Evolutionary conservation across 2,797 vertebrate genomes (phyloP), one percentile per base, ranked within the genome.

Genomic region (Gila robusta): DNA sequence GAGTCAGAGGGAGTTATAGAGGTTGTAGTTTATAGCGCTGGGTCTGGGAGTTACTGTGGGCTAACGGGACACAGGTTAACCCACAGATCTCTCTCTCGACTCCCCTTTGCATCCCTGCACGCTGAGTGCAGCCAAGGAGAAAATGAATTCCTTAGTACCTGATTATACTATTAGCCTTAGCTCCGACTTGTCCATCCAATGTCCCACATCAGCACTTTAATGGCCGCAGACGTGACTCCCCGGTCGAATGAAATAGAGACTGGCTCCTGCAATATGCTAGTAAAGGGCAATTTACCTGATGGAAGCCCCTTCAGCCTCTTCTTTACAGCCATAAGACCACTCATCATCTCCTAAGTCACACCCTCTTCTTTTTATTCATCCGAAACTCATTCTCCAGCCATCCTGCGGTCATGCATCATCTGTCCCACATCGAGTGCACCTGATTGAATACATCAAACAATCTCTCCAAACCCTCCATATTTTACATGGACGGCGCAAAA

Each of bases 121-220:
- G 59, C 71, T 77, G 85, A 82, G 82, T 16, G 37, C 76, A 84
- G 76, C 73, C 54, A 77, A 88, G 80, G 82, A 79, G 92, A 95
- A 93, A 94, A 92, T 91, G 85, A 92, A 94, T 89, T 88, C 89
- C 90, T 93, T 90, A 93, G 84, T 79, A 88, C 79, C 88, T 79
- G 86, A 90, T 91, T 91, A 91, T 91, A 81, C 89, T 90, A 91
- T 89, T 86, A 87, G 82, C 70, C 62, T 84, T 49, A 59, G 66
- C 83, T 79, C 83, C 23, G 41, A 81, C 66, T 79, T 79, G 89
- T 81, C 59, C 26, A 59, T 85, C 78, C 87, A 90, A 86, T 72
- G 72, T 78, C 84, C 88, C 47, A 86, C 81, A 89, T 90, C 88
- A 77, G 83, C 35, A 59, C 72, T 92, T 91, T 89, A 82, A 85